Base-by-base conservation (phyloP, 2,113 vertebrate species). In the Peromyscus leucopus region DNA sequence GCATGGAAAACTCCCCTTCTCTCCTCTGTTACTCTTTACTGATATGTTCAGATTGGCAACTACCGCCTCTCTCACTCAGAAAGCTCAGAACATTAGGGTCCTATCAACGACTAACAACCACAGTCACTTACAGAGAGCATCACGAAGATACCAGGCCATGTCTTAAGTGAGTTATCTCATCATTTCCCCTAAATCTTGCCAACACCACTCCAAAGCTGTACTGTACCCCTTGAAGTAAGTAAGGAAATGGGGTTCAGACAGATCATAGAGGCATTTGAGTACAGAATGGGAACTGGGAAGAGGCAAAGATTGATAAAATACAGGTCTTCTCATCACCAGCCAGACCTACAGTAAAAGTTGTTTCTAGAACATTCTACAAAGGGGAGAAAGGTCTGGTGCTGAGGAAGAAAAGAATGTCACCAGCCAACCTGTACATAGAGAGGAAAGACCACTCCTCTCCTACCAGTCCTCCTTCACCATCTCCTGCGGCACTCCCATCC, bases 351-450 rank as follows among this genome's bases (percentile, higher is more conserved):
- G 17, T 11, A 57, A 67, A n/a, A 26, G 24, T 17, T 87, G 6
- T 33, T 48, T 48, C 61, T 86, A 57, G 76, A 94, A 86, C 48
- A 95, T 31, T 96, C 39, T 31, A 63, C 16, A 78, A 72, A 31
- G 48, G 69, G 90, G 31, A n/a, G n/a, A 90, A 79, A n/a, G 33
- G 79, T 28, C 42, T 75, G 69, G 7, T 65, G 61, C 57, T 19
- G 26, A 5, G 15, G 31, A 31, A 76, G 19, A 31, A 80, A 74
- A 79, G 59, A 86, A 88, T 59, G 31, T n/a, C 61, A 24, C 63
- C 42, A 93, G 51, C 57, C 82, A 90, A 21, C 26, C 72, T 86
- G 67, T 78, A 51, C 39, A 7, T 28, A 22, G 74, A 90, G 33
- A 76, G 36, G 31, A 12, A 59, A 91, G 15, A 78, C 48, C 3